Percentiles rank a stretch among this genome's conserved stretches.
phyloP scores from a whole-genome alignment of 2,797 vertebrate genomes.

The Coregonus ussuriensis region DNA sequence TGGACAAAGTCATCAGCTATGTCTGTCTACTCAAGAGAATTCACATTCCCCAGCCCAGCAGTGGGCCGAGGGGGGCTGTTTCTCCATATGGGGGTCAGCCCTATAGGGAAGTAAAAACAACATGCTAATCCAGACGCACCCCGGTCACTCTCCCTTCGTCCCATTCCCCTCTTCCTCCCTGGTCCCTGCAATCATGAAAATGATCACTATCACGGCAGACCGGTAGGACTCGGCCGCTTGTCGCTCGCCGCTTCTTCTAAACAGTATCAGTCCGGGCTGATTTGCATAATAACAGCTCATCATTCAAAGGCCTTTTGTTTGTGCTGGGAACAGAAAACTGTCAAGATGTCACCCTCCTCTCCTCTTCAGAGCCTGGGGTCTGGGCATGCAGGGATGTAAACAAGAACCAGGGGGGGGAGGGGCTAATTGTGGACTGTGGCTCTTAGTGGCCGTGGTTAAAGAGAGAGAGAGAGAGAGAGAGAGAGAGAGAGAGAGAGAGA shows the following conservation, averaged over 20 bases:
- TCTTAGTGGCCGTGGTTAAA: slow-evolving; percentile 26
- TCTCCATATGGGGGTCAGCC: slow-evolving; percentile 26
- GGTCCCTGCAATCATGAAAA: slow-evolving; percentile 92
- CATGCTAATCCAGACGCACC: slow-evolving; percentile 80
- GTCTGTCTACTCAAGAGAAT: background rate
- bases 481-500: slow-evolving; percentile 50
- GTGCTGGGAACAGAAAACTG: slow-evolving; percentile 86
- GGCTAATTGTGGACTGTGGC: slow-evolving; percentile 75
- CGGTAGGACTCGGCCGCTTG: background rate
- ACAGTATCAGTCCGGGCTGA: slow-evolving; percentile 83
- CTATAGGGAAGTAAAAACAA: slow-evolving; percentile 75
- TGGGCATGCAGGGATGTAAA: slow-evolving; percentile 79
- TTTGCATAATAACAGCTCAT: slow-evolving; percentile 99
- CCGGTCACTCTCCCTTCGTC: slow-evolving; percentile 70
- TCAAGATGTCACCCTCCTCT: slow-evolving; percentile 88
- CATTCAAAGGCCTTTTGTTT: slow-evolving; percentile 88
- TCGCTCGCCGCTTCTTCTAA: slow-evolving; percentile 48
- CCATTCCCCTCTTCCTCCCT: slow-evolving; percentile 77
- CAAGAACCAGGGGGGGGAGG: slow-evolving; percentile 78
- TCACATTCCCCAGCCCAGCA: background rate
- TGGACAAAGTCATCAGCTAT: slow-evolving; percentile 39
- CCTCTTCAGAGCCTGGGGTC: slow-evolving; percentile 63
- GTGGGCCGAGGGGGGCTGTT: slow-evolving; percentile 21
- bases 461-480: slow-evolving; percentile 42
- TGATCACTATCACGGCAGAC: slow-evolving; percentile 84